These are phyloP conservation scores for Rotaria magnacalcarata DNA, from an alignment of 2,888 invertebrate genomes.

Conservation along the genomic window DNA sequence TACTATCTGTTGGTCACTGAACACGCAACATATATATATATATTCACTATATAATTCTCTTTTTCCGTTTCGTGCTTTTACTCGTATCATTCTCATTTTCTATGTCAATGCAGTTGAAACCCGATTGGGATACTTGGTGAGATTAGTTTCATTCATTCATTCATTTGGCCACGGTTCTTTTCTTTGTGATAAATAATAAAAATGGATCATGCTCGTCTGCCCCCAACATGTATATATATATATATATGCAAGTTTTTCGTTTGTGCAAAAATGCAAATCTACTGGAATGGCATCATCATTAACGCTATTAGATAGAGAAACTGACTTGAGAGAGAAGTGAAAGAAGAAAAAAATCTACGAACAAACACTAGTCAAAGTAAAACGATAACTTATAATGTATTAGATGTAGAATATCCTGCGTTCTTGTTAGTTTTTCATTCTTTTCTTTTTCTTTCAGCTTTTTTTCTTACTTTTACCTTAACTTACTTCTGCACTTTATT, in stretches of 20 bases:
- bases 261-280: neutral
- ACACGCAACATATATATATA: neutral
- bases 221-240: neutral
- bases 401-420: neutral
- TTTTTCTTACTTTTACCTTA: neutral
- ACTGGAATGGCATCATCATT: neutral
- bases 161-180: neutral
- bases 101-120: neutral
- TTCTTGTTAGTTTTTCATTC: neutral
- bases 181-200: neutral
- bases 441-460: neutral
- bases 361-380: neutral
- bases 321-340: neutral
- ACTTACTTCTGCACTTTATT: neutral
- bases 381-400: neutral
- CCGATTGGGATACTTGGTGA: neutral
- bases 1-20: slow-evolving; percentile 11
- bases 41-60: neutral
- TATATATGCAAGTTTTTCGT: neutral
- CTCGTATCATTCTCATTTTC: neutral
- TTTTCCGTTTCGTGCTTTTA: neutral
- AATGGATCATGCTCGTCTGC: neutral
- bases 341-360: neutral
- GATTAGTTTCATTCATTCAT: slow-evolving; percentile 3
- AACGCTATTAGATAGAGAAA: neutral